Evolutionary conservation across 2,113 vertebrate genomes (phyloP), one percentile per base, ranked within the genome.

Genomic region (Brachyhypopomus gauderio): DNA sequence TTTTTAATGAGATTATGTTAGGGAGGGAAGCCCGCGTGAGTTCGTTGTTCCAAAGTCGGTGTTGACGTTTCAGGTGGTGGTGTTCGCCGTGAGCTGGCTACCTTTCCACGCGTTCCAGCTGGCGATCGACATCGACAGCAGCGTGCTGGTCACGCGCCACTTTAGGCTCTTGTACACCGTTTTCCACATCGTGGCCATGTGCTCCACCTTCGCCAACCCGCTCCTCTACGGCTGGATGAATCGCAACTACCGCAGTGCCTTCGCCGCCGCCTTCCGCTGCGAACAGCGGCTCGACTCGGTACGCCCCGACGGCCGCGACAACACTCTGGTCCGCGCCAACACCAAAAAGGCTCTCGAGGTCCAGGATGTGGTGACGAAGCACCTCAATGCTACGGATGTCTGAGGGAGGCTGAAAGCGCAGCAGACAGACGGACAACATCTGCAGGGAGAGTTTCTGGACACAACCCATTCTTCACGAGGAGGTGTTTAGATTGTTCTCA

Each of bases 221-320:
- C 92, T 98, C 20, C 94, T 98, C 41, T 98, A 98, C 0, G 97
- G 97, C 64, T 98, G 97, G 97, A 97, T 98, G 97, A 98, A 98
- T 87, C 96, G 87, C 86, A 98, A 97, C 93, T 98, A 97, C 89
- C 92, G 96, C 83, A 92, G 90, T 3, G 96, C 96, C 14, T 98
- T 98, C 87, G 86, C 97, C 56, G 95, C 95, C 0, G 94, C 95
- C 64, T 97, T 94, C 81, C 92, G 91, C 78, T 97, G 96, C 0
- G 91, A 94, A 11, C 89, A 91, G 69, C 88, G 92, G 7, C 79
- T 94, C 77, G 92, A 93, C 11, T 89, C 90, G 25, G 91, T 95
- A 77, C 93, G 94, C 63, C 91, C 93, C 0, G 93, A 94, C 60
- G 92, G 89, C 38, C 92, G 92, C 0, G 86, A 90, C 79, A 90